Conservation (phyloP, 2,888 invertebrate genomes). For the Hydrotaea cyrtoneurina region DNA sequence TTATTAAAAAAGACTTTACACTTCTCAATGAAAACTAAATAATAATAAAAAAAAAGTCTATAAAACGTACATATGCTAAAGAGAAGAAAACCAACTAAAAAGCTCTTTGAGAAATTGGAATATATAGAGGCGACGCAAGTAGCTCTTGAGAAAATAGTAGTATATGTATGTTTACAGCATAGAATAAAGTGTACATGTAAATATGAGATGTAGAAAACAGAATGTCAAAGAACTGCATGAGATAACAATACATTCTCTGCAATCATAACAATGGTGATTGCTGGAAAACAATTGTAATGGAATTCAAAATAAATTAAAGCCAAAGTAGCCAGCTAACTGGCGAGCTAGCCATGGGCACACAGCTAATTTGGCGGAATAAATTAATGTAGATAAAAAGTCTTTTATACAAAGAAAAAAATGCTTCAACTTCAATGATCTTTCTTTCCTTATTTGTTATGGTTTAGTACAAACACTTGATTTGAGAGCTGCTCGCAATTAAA, state of each 20-base stretch:
- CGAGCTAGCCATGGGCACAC: neutral
- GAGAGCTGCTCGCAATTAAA: slow-evolving; percentile 3
- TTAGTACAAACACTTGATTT: neutral
- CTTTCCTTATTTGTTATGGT: neutral
- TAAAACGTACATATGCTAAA: slow-evolving; percentile 50
- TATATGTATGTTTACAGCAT: neutral
- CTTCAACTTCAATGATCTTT: slow-evolving; percentile 19
- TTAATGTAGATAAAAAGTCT: slow-evolving; percentile 17
- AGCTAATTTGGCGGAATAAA: slow-evolving; percentile 30
- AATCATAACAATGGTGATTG: slow-evolving; percentile 6
- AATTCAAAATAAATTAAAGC: slow-evolving; percentile 8
- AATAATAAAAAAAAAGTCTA: slow-evolving; percentile 34
- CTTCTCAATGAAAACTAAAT: slow-evolving; percentile 52
- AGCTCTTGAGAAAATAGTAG: slow-evolving; percentile 19
- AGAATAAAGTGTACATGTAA: slow-evolving; percentile 3
- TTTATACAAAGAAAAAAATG: slow-evolving; percentile 10
- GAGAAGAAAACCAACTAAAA: slow-evolving; percentile 39
- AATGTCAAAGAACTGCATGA: slow-evolving; percentile 14
- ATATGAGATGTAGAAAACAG: slow-evolving; percentile 6
- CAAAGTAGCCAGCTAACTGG: neutral
- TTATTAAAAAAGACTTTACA: slow-evolving; percentile 63
- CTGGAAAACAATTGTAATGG: slow-evolving; percentile 11
- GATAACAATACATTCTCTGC: slow-evolving; percentile 13
- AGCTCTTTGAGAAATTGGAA: slow-evolving; percentile 47
- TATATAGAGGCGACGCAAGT: slow-evolving; percentile 35